Conservation (phyloP, 2,888 invertebrate genomes). For the Furcula furcula region DNA sequence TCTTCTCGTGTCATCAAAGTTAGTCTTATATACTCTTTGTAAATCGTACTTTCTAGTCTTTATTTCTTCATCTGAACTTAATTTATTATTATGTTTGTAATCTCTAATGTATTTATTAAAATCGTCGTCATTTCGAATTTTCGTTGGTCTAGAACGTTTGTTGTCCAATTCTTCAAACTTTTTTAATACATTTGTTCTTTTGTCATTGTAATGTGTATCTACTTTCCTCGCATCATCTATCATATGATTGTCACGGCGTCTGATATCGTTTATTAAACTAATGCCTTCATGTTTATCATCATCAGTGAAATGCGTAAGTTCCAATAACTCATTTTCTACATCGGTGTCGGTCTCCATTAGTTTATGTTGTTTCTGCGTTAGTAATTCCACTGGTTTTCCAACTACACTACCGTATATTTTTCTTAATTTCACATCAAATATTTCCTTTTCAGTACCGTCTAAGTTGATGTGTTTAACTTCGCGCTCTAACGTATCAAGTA, state of each 20-base stretch:
- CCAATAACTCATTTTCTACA: constrained; percentile 3
- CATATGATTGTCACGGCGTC: constrained; percentile 3
- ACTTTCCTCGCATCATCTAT: constrained; percentile 6
- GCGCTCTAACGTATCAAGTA: constrained; percentile 55
- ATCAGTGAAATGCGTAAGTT: constrained; percentile 5
- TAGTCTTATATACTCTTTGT: constrained; percentile 8
- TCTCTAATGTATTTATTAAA: constrained; percentile 2
- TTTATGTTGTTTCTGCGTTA: constrained; percentile 9
- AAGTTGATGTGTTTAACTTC: constrained; percentile 54
- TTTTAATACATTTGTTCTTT: not conserved
- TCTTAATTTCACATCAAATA: constrained; percentile 57
- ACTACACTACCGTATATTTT: constrained; percentile 54
- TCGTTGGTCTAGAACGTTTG: not conserved
- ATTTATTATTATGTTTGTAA: constrained; percentile 12
- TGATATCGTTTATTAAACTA: not conserved
- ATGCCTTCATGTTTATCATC: constrained; percentile 7
- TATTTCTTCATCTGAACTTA: constrained; percentile 4
- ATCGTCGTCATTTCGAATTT: constrained; percentile 1
- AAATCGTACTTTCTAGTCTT: constrained; percentile 5
- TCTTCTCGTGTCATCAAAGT: constrained; percentile 12
- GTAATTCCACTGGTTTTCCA: constrained; percentile 24
- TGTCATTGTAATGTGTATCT: constrained; percentile 1
- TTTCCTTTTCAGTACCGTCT: constrained; percentile 44
- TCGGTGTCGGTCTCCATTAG: not conserved
- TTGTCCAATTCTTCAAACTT: constrained; percentile 7